Evolutionary conservation across 2,797 vertebrate species (phyloP).

Genomic region (Aselliscus stoliczkanus): DNA sequence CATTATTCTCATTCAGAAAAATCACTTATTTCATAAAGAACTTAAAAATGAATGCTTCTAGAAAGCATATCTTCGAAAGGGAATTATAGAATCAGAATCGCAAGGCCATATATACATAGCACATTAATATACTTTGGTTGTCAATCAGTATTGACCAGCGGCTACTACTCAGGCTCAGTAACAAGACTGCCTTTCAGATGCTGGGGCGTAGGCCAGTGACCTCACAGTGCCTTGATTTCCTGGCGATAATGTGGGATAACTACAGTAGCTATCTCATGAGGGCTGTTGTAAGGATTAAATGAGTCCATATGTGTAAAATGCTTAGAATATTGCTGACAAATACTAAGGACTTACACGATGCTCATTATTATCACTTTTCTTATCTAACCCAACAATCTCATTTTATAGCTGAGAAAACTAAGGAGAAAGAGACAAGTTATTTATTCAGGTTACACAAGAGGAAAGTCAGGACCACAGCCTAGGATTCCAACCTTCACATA

Average conservation of each 20-base stretch:
- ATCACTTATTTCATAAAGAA: not conserved
- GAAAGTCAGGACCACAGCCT: not conserved
- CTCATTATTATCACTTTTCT: not conserved
- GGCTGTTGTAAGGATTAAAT: not conserved
- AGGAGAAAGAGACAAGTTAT: not conserved
- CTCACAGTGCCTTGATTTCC: not conserved
- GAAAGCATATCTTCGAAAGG: not conserved
- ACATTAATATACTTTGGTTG: not conserved
- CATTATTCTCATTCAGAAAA: not conserved
- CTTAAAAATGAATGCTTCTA: not conserved
- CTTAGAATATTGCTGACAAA: not conserved
- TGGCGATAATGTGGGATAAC: not conserved
- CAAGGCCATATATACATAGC: not conserved
- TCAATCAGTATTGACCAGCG: not conserved
- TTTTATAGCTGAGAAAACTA: not conserved
- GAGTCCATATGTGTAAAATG: not conserved
- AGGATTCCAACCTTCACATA: not conserved
- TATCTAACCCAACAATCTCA: not conserved
- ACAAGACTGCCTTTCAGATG: not conserved
- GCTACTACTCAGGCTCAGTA: not conserved
- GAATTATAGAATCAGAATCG: not conserved
- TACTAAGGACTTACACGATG: not conserved
- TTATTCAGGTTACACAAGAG: not conserved
- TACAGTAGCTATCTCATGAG: not conserved
- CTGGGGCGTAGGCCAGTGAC: not conserved